phyloP scores from a whole-genome alignment of 2,113 vertebrate species.

The Brachypodius melanocephalos region DNA sequence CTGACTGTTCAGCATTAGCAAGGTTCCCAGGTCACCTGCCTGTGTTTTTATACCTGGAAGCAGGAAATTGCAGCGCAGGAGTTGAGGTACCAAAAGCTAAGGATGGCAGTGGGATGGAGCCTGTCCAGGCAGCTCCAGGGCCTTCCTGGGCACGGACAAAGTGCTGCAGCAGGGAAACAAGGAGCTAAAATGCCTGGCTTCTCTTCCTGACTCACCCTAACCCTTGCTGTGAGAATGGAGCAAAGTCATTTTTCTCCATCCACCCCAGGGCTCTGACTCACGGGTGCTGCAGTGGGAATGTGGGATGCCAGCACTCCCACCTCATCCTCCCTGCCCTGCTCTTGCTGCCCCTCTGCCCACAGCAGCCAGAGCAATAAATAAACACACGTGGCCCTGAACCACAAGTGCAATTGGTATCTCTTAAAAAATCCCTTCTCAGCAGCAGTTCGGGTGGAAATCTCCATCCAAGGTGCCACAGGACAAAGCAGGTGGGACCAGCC shows the following conservation, averaged over 20 bases:
- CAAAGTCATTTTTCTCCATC: background rate
- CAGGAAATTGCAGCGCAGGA: background rate
- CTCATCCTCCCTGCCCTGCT: background rate
- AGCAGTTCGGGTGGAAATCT: background rate
- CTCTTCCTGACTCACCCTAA: background rate
- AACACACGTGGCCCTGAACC: background rate
- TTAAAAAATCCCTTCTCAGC: accelerated
- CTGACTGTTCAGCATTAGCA: background rate
- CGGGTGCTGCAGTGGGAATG: background rate
- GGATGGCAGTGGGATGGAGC: background rate
- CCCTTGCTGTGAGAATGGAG: background rate
- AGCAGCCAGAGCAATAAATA: background rate
- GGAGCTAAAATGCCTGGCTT: background rate
- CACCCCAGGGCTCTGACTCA: slow-evolving; percentile 28
- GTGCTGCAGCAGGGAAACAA: background rate
- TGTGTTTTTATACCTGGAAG: background rate
- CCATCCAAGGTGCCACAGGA: background rate
- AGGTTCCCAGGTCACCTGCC: background rate
- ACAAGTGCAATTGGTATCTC: background rate
- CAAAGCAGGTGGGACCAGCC: background rate
- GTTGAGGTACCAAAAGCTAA: background rate
- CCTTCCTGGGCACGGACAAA: background rate
- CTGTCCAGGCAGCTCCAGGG: background rate
- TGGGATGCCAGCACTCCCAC: background rate
- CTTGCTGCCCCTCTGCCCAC: background rate